Evolutionary conservation across 2,888 invertebrate genomes (phyloP).

Genomic region (Stictocephala bisonia): DNA sequence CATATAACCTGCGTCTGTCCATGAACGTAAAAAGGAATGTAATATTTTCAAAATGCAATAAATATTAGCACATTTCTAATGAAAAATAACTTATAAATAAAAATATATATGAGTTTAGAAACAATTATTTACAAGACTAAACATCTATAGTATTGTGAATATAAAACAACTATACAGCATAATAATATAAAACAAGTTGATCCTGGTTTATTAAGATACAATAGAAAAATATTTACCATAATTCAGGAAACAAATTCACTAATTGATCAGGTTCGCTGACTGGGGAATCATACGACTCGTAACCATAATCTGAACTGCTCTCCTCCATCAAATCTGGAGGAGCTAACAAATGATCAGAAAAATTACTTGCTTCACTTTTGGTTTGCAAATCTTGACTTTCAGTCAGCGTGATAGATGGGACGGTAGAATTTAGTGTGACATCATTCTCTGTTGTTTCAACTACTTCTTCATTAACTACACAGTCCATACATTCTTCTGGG

Average conservation of each 20-base stretch:
- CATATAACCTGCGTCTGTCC: too few relatives aligned
- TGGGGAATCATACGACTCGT: conserved; percentile 75
- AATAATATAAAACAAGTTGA: too few relatives aligned
- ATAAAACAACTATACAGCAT: too few relatives aligned
- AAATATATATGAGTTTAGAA: too few relatives aligned
- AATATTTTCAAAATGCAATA: too few relatives aligned
- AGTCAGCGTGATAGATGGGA: conserved; percentile 4
- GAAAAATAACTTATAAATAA: too few relatives aligned
- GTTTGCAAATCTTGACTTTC: neutral
- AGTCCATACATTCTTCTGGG: too few relatives aligned
- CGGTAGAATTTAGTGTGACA: conserved; percentile 56
- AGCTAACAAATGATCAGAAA: neutral
- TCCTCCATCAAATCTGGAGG: conserved; percentile 33
- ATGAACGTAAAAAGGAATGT: too few relatives aligned
- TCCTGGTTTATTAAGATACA: too few relatives aligned
- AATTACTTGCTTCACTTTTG: conserved; percentile 8
- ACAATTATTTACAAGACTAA: too few relatives aligned
- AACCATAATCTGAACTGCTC: conserved; percentile 71
- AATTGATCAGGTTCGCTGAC: conserved; percentile 51
- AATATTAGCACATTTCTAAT: too few relatives aligned
- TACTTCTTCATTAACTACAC: conserved; percentile 66
- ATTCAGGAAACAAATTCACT: conserved; percentile 53
- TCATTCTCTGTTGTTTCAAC: conserved; percentile 64
- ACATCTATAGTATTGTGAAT: too few relatives aligned
- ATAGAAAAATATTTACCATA: conserved; percentile 52